A percentile compares a stretch with the other conserved stretches of the same genome.
Conservation (phyloP, 2,888 invertebrate genomes). For the Cryptocephalus moraei region DNA sequence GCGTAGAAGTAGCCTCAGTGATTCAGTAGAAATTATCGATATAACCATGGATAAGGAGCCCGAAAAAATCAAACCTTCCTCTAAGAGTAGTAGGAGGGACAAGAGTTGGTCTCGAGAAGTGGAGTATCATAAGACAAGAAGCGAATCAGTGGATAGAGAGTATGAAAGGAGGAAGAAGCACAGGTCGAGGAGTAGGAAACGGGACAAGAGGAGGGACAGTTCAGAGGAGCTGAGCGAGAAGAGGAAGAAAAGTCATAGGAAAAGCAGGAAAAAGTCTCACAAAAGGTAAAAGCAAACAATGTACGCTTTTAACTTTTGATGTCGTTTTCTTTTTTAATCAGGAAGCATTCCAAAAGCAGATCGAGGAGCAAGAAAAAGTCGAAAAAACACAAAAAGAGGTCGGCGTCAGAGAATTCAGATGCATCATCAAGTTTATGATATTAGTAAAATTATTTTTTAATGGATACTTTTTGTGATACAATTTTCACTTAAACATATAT, state of each 20-base stretch:
- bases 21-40: conserved; percentile 14
- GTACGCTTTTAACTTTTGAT: background rate
- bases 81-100: background rate
- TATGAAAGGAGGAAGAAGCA: conserved; percentile 22
- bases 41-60: conserved; percentile 2
- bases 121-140: background rate
- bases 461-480: no score
- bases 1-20: conserved; percentile 19
- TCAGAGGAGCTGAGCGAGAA: conserved; percentile 18
- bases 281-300: conserved; percentile 33
- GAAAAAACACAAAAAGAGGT: conserved; percentile 23
- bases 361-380: conserved; percentile 28
- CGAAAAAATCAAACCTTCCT: conserved; percentile 1
- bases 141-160: conserved; percentile 17
- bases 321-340: conserved; percentile 13
- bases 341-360: conserved; percentile 30
- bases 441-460: conserved; percentile 60
- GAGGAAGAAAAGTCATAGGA: conserved; percentile 19
- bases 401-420: conserved; percentile 5
- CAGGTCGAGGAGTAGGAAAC: conserved; percentile 3
- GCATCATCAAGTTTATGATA: conserved; percentile 37
- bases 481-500: no score
- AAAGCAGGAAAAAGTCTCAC: conserved; percentile 40
- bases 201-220: conserved; percentile 7
- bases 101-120: background rate